Percentiles rank a stretch among this genome's conserved stretches.
These are phyloP conservation scores for Campoletis raptor DNA, from an alignment of 2,888 invertebrate genomes.

Conservation along the genomic window DNA sequence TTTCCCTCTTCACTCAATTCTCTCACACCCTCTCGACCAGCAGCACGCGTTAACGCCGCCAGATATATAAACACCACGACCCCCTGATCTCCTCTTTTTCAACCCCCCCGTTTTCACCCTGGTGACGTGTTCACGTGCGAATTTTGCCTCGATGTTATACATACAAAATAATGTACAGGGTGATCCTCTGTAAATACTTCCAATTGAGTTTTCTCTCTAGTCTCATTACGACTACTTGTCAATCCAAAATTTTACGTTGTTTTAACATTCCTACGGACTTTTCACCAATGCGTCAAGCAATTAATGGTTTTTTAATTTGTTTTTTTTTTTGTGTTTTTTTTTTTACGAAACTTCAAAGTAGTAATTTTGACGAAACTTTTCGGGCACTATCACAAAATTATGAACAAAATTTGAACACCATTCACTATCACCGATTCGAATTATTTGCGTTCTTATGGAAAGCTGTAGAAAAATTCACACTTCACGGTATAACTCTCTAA, in stretches of 20 bases:
- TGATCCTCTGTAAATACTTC: slow-evolving; percentile 4
- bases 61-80: slow-evolving; percentile 57
- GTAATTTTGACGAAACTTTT: no score
- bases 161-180: slow-evolving; percentile 34
- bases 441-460: no score
- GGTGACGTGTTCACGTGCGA: slow-evolving; percentile 48
- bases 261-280: neutral
- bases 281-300: neutral
- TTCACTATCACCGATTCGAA: no score
- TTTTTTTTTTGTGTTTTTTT: no score
- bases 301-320: neutral
- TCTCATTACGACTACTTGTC: neutral
- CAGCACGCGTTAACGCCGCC: slow-evolving; percentile 66
- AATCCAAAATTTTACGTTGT: neutral
- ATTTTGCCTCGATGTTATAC: slow-evolving; percentile 41
- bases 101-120: slow-evolving; percentile 12
- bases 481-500: no score
- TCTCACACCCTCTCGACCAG: slow-evolving; percentile 34
- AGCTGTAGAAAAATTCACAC: no score
- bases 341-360: no score
- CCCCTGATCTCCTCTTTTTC: slow-evolving; percentile 1
- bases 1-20: neutral
- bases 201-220: neutral
- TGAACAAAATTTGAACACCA: no score
- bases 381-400: no score